phyloP scores from a whole-genome alignment of 92 coral and sea anemone genomes.

The Zoanthus solanderi region DNA sequence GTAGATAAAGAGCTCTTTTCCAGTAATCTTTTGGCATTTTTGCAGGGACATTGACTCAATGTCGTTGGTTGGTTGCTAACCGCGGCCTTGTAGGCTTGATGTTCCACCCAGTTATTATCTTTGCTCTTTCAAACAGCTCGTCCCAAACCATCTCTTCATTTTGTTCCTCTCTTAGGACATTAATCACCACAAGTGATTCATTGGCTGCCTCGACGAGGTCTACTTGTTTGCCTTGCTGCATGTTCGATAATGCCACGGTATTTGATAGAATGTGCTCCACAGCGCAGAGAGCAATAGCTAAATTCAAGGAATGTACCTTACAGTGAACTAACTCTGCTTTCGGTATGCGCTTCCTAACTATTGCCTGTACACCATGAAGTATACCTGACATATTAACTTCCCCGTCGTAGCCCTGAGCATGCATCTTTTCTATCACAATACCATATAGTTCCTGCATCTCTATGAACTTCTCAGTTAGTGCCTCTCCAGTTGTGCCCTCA shows the following conservation, averaged over 20 bases:
- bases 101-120: constrained; percentile 43
- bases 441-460: constrained; percentile 3
- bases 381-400: constrained; percentile 43
- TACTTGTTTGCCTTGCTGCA: constrained; percentile 35
- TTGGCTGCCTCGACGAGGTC: constrained; percentile 49
- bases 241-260: constrained; percentile 26
- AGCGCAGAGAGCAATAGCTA: constrained; percentile 52
- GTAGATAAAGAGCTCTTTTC: constrained; percentile 6
- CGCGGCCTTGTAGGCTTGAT: no score
- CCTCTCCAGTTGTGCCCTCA: no score
- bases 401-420: constrained; percentile 46
- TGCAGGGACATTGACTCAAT: no score
- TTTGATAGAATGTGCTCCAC: constrained; percentile 50
- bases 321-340: no score
- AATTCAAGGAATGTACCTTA: no score
- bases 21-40: no score
- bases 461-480: no score
- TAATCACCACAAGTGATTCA: constrained; percentile 46
- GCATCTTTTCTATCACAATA: background rate
- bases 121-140: constrained; percentile 29
- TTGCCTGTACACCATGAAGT: constrained; percentile 45
- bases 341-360: constrained; percentile 1
- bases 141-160: constrained; percentile 46
- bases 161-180: background rate
- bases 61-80: no score